phyloP scores from a whole-genome alignment of 2,888 invertebrate species.

The Oscheius sp. region DNA sequence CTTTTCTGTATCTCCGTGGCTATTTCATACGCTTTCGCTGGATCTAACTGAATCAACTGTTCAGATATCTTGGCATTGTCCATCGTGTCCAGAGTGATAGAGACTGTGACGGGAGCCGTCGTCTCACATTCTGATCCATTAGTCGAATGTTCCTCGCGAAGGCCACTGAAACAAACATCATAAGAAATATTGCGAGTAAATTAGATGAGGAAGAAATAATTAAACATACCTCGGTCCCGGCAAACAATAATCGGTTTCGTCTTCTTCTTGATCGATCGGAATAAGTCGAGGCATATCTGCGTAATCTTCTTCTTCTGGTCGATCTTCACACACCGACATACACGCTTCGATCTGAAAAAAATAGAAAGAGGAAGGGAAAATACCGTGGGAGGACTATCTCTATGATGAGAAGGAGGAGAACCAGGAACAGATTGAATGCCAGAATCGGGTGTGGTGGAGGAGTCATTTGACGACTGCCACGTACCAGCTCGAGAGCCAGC shows the following conservation, averaged over 20 bases:
- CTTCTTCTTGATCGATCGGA: conserved; percentile 33
- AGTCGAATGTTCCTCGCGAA: conserved; percentile 6
- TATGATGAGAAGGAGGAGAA: conserved; percentile 38
- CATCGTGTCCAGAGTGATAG: conserved; percentile 40
- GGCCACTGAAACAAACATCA: not conserved
- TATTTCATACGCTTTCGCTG: conserved; percentile 33
- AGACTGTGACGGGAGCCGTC: conserved; percentile 30
- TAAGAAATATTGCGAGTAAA: not conserved
- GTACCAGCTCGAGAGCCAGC: conserved; percentile 1
- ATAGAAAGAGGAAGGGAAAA: not conserved
- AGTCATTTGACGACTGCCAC: conserved; percentile 32
- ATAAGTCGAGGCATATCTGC: conserved; percentile 48
- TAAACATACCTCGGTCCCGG: conserved; percentile 30
- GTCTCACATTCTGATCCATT: conserved; percentile 41
- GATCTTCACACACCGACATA: conserved; percentile 28
- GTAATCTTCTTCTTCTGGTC: conserved; percentile 34
- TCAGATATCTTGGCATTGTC: conserved; percentile 36
- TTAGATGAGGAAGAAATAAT: not conserved
- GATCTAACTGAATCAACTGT: conserved; percentile 36
- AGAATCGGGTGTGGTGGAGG: conserved; percentile 66
- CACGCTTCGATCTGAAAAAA: conserved; percentile 31
- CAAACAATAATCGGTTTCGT: conserved; percentile 23
- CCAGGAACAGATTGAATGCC: conserved; percentile 68
- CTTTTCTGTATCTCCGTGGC: conserved; percentile 37
- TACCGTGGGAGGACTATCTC: conserved; percentile 27